Percentiles rank a stretch among this genome's conserved stretches.
These are phyloP conservation scores for Halictus quadricinctus DNA, from an alignment of 2,888 invertebrate genomes.

Conservation along the genomic window DNA sequence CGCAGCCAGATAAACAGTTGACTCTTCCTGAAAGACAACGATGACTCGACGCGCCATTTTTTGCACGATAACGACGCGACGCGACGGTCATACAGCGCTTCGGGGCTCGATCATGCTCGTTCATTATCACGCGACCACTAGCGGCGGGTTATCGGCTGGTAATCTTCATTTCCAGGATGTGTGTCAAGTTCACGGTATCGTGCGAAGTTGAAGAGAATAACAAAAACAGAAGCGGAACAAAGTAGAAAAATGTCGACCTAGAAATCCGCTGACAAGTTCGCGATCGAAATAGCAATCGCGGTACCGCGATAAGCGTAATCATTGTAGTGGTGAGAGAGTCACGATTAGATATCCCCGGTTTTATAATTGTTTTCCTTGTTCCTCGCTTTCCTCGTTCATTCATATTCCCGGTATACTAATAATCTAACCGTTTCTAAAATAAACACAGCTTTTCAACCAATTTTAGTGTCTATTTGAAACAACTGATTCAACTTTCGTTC, in stretches of 20 bases:
- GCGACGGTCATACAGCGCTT: neutral
- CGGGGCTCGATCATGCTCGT: constrained; percentile 7
- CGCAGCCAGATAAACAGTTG: constrained; percentile 18
- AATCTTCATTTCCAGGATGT: constrained; percentile 13
- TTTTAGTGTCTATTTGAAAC: too few relatives aligned
- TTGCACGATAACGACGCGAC: constrained; percentile 14
- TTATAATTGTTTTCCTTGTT: neutral
- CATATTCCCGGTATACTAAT: neutral
- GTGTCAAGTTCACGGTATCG: constrained; percentile 27
- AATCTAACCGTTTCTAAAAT: too few relatives aligned
- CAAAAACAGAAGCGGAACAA: neutral
- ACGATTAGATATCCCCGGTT: neutral
- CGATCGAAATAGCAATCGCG: neutral
- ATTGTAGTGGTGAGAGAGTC: neutral
- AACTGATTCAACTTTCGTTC: too few relatives aligned
- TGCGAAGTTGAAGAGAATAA: neutral
- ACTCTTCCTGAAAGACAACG: neutral
- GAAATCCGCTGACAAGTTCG: neutral
- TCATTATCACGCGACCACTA: constrained; percentile 22
- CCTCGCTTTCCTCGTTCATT: neutral
- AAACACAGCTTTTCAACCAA: too few relatives aligned
- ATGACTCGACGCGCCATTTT: neutral
- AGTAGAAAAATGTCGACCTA: neutral
- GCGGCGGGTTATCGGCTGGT: neutral
- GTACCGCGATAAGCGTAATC: neutral